phyloP scores from a whole-genome alignment of 2,797 vertebrate genomes.

The Siniperca scherzeri region DNA sequence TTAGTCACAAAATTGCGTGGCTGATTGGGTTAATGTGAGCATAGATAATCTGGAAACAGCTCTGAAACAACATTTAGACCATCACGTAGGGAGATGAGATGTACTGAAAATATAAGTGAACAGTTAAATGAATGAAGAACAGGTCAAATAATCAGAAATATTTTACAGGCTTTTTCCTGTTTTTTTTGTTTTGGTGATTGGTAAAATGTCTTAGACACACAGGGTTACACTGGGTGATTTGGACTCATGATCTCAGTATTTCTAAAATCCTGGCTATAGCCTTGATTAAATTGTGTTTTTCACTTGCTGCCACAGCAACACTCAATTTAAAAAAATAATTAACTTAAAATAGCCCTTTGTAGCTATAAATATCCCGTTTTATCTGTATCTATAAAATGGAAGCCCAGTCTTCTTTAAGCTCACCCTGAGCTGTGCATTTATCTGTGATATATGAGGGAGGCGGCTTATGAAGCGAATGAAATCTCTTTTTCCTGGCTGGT shows the following conservation, averaged over 20 bases:
- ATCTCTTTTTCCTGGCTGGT: conserved; percentile 64
- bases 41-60: too few relatives aligned
- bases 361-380: conserved; percentile 36
- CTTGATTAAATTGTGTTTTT: not conserved
- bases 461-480: conserved; percentile 29
- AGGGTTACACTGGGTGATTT: not conserved
- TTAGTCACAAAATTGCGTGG: not conserved
- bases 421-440: conserved; percentile 32
- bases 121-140: not conserved
- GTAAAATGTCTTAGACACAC: not conserved
- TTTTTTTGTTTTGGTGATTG: not conserved
- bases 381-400: conserved; percentile 15
- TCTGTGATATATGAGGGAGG: conserved; percentile 22
- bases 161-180: not conserved
- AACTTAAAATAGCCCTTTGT: conserved; percentile 27
- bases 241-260: not conserved
- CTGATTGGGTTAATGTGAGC: not conserved
- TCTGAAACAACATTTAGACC: not conserved
- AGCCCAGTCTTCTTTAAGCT: conserved; percentile 3
- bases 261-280: not conserved
- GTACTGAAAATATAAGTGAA: not conserved
- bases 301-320: not conserved
- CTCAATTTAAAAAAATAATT: not conserved
- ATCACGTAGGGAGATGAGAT: not conserved
- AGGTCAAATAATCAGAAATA: not conserved